phyloP scores from a whole-genome alignment of 2,113 vertebrate species.

The Prochilodus magdalenae region DNA sequence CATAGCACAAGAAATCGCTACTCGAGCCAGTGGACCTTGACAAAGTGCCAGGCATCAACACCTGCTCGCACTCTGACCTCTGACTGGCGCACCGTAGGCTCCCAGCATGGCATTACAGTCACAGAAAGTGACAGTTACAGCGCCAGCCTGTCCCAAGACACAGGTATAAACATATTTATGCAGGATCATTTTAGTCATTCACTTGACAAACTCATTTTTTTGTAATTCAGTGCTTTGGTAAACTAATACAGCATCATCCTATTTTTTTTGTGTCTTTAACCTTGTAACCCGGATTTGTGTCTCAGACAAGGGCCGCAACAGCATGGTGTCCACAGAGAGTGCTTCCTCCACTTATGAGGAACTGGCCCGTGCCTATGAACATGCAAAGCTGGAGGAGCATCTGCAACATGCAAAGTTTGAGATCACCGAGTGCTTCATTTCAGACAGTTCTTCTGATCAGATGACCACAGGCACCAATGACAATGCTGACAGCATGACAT shows the following conservation, averaged over 20 bases:
- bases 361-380: slow-evolving; percentile 95
- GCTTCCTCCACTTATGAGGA: slow-evolving; percentile 99
- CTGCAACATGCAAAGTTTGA: slow-evolving; percentile 98
- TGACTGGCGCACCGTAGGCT: slow-evolving; percentile 95
- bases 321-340: slow-evolving; percentile 99
- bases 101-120: slow-evolving; percentile 96
- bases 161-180: slow-evolving; percentile 76
- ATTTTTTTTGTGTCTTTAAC: background rate
- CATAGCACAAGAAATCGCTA: slow-evolving; percentile 96
- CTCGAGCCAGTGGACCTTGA: slow-evolving; percentile 98
- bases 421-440: slow-evolving; percentile 99
- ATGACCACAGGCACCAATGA: slow-evolving; percentile 98
- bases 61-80: slow-evolving; percentile 94
- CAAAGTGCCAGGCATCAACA: slow-evolving; percentile 96
- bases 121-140: slow-evolving; percentile 99
- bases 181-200: background rate
- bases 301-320: slow-evolving; percentile 94
- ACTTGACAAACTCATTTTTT: background rate
- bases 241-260: background rate
- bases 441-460: slow-evolving; percentile 97
- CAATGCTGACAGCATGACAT: slow-evolving; percentile 98
- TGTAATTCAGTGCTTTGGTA: background rate
- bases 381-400: slow-evolving; percentile 99
- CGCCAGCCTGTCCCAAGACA: slow-evolving; percentile 97
- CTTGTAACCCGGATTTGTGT: too few species aligned